Evolutionary conservation across 92 coral and sea anemone genomes (phyloP).

Genomic region (Metridium senile): DNA sequence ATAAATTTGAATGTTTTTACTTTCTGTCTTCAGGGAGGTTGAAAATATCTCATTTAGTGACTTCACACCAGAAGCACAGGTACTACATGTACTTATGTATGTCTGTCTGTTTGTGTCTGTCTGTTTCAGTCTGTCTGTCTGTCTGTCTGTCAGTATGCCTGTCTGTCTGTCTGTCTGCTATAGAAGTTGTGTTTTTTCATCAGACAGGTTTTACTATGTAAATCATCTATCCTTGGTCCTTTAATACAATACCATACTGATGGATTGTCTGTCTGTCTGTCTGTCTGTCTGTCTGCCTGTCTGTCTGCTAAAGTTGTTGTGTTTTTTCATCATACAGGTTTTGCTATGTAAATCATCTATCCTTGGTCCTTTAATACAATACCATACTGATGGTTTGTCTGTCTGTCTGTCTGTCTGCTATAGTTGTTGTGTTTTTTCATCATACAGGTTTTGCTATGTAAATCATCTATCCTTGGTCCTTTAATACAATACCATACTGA

Average conservation of each 20-base stretch:
- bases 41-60: conserved; percentile 56
- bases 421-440: neutral
- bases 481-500: too few relatives aligned
- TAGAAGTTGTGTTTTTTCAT: neutral
- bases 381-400: neutral
- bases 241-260: too few relatives aligned
- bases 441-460: neutral
- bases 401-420: neutral
- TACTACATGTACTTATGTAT: too few relatives aligned
- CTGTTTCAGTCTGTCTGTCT: neutral
- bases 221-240: neutral
- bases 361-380: neutral
- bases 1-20: too few relatives aligned
- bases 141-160: neutral
- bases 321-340: neutral
- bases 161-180: neutral
- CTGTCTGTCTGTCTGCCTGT: too few relatives aligned
- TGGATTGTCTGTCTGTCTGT: neutral
- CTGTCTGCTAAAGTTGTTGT: neutral
- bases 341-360: neutral
- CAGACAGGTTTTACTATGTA: neutral
- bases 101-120: neutral
- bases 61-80: conserved; percentile 74
- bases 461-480: neutral
- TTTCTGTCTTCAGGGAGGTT: conserved; percentile 55